A percentile compares a stretch with the other conserved stretches of the same genome.
Evolutionary conservation across 1,140 invertebrate genomes (phyloP).

Genomic region (Atopsyche davidsoni): DNA sequence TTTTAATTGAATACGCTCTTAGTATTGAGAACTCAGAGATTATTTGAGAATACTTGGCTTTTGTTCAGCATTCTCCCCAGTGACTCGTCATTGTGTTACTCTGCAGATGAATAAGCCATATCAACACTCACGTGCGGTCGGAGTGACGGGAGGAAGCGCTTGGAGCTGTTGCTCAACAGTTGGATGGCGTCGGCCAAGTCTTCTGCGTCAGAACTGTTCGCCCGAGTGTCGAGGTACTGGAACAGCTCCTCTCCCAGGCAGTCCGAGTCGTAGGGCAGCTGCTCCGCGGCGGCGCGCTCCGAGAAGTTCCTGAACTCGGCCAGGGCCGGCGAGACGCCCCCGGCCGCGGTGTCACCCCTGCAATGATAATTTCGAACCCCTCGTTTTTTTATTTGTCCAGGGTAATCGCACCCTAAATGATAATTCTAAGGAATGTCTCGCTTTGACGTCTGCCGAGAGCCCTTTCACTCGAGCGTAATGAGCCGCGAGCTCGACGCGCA

Average conservation of each 20-base stretch:
- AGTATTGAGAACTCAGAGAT: no score
- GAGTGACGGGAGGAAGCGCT: constrained; percentile 27
- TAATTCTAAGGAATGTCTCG: no score
- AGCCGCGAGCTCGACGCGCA: no score
- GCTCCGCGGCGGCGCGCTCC: background rate
- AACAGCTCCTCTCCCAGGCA: constrained; percentile 37
- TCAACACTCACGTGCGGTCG: constrained; percentile 34
- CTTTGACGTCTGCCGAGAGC: no score
- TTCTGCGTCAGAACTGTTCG: constrained; percentile 5
- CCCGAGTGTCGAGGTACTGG: constrained; percentile 19
- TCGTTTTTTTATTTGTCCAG: no score
- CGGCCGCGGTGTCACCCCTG: constrained; percentile 1
- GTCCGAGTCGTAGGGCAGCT: constrained; percentile 30
- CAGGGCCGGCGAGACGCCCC: constrained; percentile 2
- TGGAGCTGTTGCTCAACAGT: constrained; percentile 4
- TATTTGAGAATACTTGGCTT: no score
- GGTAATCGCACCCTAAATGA: no score
- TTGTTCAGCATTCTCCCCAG: no score
- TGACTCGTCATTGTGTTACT: no score
- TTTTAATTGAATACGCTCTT: no score
- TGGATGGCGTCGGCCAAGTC: background rate
- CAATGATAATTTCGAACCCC: no score
- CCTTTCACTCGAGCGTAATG: no score
- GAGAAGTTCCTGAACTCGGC: constrained; percentile 14
- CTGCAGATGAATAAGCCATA: background rate